Evolutionary conservation across 2,888 invertebrate species (phyloP), one percentile per base, ranked within the genome.

Genomic region (Synanthedon formicaeformis): DNA sequence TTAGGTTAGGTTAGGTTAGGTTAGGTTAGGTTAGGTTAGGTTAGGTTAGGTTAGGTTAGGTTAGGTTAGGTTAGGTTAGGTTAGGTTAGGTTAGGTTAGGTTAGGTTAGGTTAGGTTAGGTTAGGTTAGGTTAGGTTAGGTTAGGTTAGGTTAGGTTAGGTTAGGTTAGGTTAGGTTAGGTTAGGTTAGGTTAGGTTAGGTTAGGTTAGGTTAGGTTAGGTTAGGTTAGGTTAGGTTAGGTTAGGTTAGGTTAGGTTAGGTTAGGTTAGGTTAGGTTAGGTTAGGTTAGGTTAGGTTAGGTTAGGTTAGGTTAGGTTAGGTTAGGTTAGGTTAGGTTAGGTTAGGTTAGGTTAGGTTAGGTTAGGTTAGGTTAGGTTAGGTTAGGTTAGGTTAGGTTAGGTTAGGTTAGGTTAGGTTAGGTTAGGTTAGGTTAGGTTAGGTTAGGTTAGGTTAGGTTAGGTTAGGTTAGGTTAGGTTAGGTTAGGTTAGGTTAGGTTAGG

Each of bases 401-500:
- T 55, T 59, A 56, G 56, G 57, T 56, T 59, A 56, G 56, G 57
- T 55, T 59, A 56, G 55, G 55, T 56, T 55, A 54, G 57, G 55
- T 59, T 56, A 56, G 57, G 55, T 57, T 57, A 55, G 57, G 57
- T 57, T 59, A 57, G 56, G 56, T 59, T 59, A 57, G 58, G 58
- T 58, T 58, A 56, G 58, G 57, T 57, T 58, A 54, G 58, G 57
- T 57, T 57, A 57, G 57, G 57, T 57, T 57, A 60, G 58, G 57
- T 59, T 59, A 56, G 58, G 57, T 58, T 58, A 54, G 58, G 59
- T 60, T 60, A 56, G 60, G 60, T 60, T 60, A 57, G 58, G 60
- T 58, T 60, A 55, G 57, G 58, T 60, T 60, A 59, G 58, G 57
- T 59, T 60, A 59, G 60, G 59, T 60, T 60, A 59, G 60, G 58